A percentile compares a stretch with the other conserved stretches of the same genome.
phyloP scores from a whole-genome alignment of 2,888 invertebrate genomes.

The Orchestes rusci region DNA sequence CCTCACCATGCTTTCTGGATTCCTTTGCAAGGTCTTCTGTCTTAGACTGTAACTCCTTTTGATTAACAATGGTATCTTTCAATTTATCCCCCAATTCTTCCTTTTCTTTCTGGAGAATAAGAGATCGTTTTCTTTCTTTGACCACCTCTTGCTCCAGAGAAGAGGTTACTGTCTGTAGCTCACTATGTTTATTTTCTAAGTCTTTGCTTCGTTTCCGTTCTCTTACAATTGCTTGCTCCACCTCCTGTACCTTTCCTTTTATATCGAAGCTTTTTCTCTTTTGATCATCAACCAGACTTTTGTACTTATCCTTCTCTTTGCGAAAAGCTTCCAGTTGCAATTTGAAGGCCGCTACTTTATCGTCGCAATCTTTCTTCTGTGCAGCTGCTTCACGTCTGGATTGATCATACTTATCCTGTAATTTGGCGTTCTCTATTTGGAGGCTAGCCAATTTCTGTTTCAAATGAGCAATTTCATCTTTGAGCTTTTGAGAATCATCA shows the following conservation, averaged over 20 bases:
- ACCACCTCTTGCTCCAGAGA: slow-evolving; percentile 17
- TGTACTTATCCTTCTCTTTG: slow-evolving; percentile 24
- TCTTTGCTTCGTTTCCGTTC: slow-evolving; percentile 31
- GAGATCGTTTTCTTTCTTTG: slow-evolving; percentile 10
- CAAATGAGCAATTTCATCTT: slow-evolving; percentile 18
- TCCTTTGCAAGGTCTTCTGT: not conserved
- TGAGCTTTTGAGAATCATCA: slow-evolving; percentile 6
- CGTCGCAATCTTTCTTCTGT: slow-evolving; percentile 35
- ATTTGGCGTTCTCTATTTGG: slow-evolving; percentile 20
- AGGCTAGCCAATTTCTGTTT: slow-evolving; percentile 20
- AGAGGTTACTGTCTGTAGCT: slow-evolving; percentile 11
- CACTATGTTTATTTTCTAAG: slow-evolving; percentile 26
- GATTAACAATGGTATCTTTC: slow-evolving; percentile 5
- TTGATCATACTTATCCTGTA: slow-evolving; percentile 16
- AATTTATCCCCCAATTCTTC: slow-evolving; percentile 16
- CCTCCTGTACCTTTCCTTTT: slow-evolving; percentile 30
- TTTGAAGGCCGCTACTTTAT: slow-evolving; percentile 42
- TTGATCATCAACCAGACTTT: slow-evolving; percentile 28
- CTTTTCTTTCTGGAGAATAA: slow-evolving; percentile 15
- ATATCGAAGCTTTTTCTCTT: slow-evolving; percentile 28
- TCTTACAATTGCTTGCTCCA: slow-evolving; percentile 29
- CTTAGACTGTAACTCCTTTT: slow-evolving; percentile 1
- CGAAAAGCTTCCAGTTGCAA: slow-evolving; percentile 35
- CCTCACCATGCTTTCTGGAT: not conserved
- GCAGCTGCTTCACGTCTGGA: too few relatives aligned